phyloP scores from a whole-genome alignment of 2,113 vertebrate species.

The Ptilorrhoa leucosticta region DNA sequence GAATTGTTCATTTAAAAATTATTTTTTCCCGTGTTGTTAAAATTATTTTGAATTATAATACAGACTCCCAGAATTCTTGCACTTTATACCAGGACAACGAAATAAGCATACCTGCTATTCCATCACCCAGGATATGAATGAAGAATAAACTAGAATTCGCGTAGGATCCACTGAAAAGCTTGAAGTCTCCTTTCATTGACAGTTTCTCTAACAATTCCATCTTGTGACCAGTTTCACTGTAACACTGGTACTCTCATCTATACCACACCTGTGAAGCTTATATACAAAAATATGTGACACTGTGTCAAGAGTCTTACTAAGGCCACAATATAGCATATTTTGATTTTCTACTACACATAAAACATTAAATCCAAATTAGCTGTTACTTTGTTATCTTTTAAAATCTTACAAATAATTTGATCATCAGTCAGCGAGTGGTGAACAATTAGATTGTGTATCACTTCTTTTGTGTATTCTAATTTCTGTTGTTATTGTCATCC shows the following conservation, averaged over 20 bases:
- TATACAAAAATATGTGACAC: neutral
- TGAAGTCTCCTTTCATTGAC: neutral
- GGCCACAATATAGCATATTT: neutral
- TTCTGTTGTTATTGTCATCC: neutral
- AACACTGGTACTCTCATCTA: neutral
- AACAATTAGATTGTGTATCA: neutral
- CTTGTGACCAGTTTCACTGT: neutral
- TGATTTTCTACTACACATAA: neutral
- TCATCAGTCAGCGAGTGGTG: accelerated
- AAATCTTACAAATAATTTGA: neutral
- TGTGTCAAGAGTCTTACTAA: neutral
- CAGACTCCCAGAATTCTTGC: neutral
- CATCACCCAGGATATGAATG: neutral
- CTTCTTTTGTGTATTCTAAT: neutral
- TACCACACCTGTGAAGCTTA: neutral
- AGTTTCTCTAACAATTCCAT: neutral
- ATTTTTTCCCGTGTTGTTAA: neutral
- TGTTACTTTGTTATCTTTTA: neutral
- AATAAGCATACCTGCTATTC: neutral
- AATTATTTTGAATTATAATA: neutral
- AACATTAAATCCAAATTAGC: neutral
- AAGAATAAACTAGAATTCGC: neutral
- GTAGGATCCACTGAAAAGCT: neutral
- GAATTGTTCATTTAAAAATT: neutral
- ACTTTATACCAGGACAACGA: neutral